A percentile compares a stretch with the other conserved stretches of the same genome.
These are phyloP conservation scores for Myocastor coypus DNA, from an alignment of 2,113 vertebrate species.

Conservation along the genomic window DNA sequence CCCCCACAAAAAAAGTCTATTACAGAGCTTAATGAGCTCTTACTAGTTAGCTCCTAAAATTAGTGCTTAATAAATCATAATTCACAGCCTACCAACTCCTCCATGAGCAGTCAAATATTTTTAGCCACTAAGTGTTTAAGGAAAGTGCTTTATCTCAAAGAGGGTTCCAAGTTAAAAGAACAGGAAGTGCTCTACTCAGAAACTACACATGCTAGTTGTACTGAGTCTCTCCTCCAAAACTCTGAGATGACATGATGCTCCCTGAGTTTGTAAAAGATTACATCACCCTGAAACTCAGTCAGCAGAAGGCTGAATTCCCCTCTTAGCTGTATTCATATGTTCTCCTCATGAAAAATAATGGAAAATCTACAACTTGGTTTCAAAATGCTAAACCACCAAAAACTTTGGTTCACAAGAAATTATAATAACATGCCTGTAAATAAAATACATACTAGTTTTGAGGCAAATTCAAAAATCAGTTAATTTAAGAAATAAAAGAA, in stretches of 20 bases:
- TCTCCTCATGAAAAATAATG: conserved; percentile 35
- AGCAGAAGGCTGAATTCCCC: conserved; percentile 65
- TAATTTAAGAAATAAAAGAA: conserved; percentile 42
- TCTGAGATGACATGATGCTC: background rate
- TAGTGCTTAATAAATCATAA: conserved; percentile 39
- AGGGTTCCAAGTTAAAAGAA: conserved; percentile 76
- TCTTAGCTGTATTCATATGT: background rate
- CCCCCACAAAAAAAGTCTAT: background rate
- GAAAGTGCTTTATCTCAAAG: conserved; percentile 65
- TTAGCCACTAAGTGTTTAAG: background rate
- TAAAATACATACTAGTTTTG: conserved; percentile 44
- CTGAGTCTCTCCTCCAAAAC: conserved; percentile 55
- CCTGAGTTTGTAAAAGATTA: conserved; percentile 47
- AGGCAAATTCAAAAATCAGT: conserved; percentile 21
- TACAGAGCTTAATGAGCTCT: background rate
- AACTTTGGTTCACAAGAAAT: conserved; percentile 59
- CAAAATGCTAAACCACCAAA: conserved; percentile 55
- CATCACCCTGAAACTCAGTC: conserved; percentile 70
- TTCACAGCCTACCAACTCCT: background rate
- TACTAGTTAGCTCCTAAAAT: background rate
- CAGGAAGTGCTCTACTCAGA: conserved; percentile 82
- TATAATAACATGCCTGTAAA: background rate
- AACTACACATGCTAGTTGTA: conserved; percentile 70
- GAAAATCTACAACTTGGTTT: conserved; percentile 56
- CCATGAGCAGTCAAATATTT: background rate